phyloP scores from a whole-genome alignment of 2,797 vertebrate genomes.

The Enteromius argenteus region DNA sequence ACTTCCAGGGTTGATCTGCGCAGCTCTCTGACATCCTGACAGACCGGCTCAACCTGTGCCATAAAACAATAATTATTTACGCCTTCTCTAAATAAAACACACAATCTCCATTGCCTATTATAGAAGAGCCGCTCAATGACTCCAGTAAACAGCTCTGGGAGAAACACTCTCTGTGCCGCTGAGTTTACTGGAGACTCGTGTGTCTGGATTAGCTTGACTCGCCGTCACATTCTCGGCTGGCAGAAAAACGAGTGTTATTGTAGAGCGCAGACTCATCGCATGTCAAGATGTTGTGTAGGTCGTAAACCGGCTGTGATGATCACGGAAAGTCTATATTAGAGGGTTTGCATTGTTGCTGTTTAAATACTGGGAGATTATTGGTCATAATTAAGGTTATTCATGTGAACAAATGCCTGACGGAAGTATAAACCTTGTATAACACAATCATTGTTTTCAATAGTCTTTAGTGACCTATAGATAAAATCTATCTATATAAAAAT shows the following conservation, averaged over 20 bases:
- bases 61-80: slow-evolving; percentile 78
- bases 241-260: slow-evolving; percentile 74
- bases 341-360: slow-evolving; percentile 22
- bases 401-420: not conserved
- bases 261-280: slow-evolving; percentile 71
- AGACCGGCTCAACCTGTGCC: slow-evolving; percentile 56
- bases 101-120: slow-evolving; percentile 79
- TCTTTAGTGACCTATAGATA: not conserved
- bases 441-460: not conserved
- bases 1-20: not conserved
- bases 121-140: slow-evolving; percentile 71
- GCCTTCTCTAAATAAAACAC: slow-evolving; percentile 73
- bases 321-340: slow-evolving; percentile 71
- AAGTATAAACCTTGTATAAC: not conserved
- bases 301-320: slow-evolving; percentile 68
- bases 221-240: slow-evolving; percentile 63
- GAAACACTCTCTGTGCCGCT: slow-evolving; percentile 57
- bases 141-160: slow-evolving; percentile 69
- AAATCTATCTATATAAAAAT: too few species aligned
- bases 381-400: not conserved
- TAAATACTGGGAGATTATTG: slow-evolving; percentile 4
- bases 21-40: slow-evolving; percentile 25
- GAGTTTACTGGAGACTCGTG: slow-evolving; percentile 70
- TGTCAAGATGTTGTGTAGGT: slow-evolving; percentile 70
- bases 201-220: slow-evolving; percentile 76